phyloP scores from a whole-genome alignment of 2,113 vertebrate species.

The Alexandromys fortis region DNA sequence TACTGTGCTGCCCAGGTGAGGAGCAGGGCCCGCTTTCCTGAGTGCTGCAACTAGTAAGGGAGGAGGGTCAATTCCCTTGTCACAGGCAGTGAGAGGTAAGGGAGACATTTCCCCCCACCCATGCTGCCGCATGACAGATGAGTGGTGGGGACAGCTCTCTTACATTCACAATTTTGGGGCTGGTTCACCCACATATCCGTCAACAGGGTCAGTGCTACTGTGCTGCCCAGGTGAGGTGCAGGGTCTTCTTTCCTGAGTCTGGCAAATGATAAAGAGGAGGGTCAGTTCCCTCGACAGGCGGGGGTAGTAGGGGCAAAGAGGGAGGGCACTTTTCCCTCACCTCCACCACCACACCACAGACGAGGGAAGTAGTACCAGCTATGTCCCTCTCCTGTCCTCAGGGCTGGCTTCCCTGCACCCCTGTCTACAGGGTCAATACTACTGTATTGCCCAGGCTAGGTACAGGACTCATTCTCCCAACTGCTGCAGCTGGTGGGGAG shows the following conservation, averaged over 20 bases:
- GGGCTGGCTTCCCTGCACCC: neutral
- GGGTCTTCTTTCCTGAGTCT: too few species aligned
- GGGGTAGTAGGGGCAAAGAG: too few species aligned
- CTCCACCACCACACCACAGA: neutral
- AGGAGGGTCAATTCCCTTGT: neutral
- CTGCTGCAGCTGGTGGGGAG: too few species aligned
- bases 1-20: neutral
- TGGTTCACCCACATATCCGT: too few species aligned
- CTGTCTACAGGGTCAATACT: neutral
- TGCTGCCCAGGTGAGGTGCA: too few species aligned
- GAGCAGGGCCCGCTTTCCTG: neutral
- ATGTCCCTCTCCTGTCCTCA: neutral
- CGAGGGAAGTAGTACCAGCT: neutral
- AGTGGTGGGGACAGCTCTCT: too few species aligned
- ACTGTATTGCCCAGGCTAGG: neutral
- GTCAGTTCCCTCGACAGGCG: neutral
- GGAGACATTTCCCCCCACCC: too few species aligned
- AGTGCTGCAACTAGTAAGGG: neutral
- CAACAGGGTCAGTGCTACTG: too few species aligned
- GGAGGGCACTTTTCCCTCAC: neutral
- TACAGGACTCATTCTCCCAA: neutral
- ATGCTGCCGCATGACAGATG: too few species aligned
- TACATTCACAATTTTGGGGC: too few species aligned
- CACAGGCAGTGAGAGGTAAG: too few species aligned
- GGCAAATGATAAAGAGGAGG: neutral